Evolutionary conservation across 2,888 invertebrate species (phyloP).

Genomic region (Belgica antarctica): DNA sequence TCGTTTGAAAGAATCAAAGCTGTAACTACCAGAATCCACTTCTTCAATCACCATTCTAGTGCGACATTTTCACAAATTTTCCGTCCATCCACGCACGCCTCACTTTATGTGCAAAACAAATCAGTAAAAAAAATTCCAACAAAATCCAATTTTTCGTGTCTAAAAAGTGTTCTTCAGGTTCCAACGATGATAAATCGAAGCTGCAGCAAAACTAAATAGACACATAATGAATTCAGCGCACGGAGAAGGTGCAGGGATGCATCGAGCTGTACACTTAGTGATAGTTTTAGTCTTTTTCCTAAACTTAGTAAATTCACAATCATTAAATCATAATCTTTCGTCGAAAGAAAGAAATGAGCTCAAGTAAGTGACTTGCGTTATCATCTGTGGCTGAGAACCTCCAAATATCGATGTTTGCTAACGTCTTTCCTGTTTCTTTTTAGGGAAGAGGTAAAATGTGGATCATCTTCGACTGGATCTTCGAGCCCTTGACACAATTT

Average conservation of each 20-base stretch:
- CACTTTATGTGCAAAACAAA: too few relatives aligned
- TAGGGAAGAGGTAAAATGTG: slow-evolving; percentile 39
- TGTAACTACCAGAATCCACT: too few relatives aligned
- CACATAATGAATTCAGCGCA: slow-evolving; percentile 25
- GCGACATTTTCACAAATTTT: too few relatives aligned
- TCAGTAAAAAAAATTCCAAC: neutral
- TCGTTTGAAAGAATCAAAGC: too few relatives aligned
- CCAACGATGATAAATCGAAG: slow-evolving; percentile 15
- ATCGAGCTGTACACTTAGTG: slow-evolving; percentile 20
- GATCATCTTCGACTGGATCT: neutral
- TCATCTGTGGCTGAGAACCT: neutral
- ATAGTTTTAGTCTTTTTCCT: slow-evolving; percentile 36
- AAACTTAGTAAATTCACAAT: slow-evolving; percentile 40
- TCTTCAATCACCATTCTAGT: too few relatives aligned
- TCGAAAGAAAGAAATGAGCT: slow-evolving; percentile 63
- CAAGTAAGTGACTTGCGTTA: slow-evolving; percentile 57
- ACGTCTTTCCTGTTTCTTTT: slow-evolving; percentile 1
- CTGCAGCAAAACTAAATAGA: neutral
- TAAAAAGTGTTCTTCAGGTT: neutral
- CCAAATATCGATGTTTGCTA: neutral
- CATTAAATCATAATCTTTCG: slow-evolving; percentile 58
- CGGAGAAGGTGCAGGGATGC: slow-evolving; percentile 19
- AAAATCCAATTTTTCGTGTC: neutral
- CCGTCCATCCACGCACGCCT: too few relatives aligned
- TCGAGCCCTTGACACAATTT: neutral